Conservation (phyloP, 2,113 vertebrate genomes). For the Toxostoma redivivum region DNA sequence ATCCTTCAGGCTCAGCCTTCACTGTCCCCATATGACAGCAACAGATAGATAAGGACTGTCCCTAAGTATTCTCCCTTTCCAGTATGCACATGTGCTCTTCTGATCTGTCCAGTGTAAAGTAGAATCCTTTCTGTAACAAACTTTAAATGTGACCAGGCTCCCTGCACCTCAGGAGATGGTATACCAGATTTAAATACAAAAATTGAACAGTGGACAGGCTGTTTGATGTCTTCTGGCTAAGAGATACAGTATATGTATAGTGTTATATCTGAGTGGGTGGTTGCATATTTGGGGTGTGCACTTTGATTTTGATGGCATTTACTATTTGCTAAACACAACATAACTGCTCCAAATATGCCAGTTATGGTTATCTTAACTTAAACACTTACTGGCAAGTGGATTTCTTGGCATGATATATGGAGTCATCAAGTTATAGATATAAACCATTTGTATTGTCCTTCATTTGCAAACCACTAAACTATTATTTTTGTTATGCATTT, state of each 20-base stretch:
- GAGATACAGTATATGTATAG: rapidly evolving
- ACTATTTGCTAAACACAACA: neutral
- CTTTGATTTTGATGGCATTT: neutral
- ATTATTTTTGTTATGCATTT: neutral
- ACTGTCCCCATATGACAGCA: neutral
- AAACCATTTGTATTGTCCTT: neutral
- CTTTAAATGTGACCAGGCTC: neutral
- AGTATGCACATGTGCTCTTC: rapidly evolving
- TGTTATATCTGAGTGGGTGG: neutral
- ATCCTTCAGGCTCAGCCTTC: neutral
- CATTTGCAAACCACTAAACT: neutral
- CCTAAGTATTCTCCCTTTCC: neutral
- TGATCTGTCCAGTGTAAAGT: neutral
- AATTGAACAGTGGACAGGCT: neutral
- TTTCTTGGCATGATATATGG: neutral
- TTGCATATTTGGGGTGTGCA: neutral
- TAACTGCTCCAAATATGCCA: neutral
- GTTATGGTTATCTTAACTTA: neutral
- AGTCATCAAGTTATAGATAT: neutral
- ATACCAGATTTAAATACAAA: neutral
- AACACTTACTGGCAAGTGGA: neutral
- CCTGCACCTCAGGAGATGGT: neutral
- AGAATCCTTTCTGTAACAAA: neutral
- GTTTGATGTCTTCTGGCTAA: neutral
- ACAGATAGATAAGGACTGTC: neutral